Percentiles rank a stretch among this genome's conserved stretches.
phyloP scores from a whole-genome alignment of 2,113 vertebrate species.

The Upupa epops region DNA sequence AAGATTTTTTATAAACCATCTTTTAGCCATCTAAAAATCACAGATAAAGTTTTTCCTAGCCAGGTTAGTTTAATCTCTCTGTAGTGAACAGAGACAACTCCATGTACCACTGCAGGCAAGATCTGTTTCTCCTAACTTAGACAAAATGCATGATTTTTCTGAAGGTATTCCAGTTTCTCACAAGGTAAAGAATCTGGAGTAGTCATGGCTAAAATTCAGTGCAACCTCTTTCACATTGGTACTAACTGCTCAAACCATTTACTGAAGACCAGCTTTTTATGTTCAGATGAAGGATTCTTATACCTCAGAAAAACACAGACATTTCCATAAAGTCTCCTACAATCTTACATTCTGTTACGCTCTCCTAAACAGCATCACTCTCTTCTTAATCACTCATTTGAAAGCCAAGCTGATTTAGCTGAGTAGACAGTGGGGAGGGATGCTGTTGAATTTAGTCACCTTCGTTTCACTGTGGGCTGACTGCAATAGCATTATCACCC shows the following conservation, averaged over 20 bases:
- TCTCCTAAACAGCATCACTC: conserved; percentile 18
- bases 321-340: background rate
- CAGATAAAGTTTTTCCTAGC: background rate
- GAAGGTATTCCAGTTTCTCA: background rate
- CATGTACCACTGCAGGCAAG: background rate
- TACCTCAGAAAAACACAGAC: background rate
- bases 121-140: background rate
- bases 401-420: conserved; percentile 44
- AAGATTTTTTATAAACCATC: background rate
- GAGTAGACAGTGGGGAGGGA: background rate
- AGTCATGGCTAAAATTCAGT: background rate
- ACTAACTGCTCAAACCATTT: background rate
- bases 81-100: background rate
- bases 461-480: background rate
- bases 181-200: background rate
- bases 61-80: background rate
- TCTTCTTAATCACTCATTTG: conserved; percentile 30
- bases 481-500: background rate
- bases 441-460: background rate
- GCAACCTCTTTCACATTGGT: background rate
- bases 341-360: background rate
- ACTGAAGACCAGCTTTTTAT: background rate
- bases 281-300: background rate
- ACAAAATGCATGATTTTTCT: background rate
- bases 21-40: background rate